Base-by-base conservation (phyloP, 1,140 invertebrate genomes). In the Camponotus vicinus region DNA sequence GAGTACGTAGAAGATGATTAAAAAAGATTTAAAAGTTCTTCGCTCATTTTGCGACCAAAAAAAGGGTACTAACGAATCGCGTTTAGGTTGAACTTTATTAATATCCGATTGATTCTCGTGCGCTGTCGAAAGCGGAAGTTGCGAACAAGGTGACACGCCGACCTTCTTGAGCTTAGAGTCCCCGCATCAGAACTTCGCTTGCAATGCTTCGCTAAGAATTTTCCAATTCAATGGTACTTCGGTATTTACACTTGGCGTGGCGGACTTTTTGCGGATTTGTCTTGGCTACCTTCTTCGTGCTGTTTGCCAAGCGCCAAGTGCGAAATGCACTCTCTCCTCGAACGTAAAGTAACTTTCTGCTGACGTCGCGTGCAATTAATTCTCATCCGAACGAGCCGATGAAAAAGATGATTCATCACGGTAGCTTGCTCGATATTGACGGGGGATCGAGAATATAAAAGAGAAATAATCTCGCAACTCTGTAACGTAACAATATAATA, bases 31-130 rank as follows among this genome's bases (percentile, higher is more conserved):
- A 87, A 90, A 61, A 80, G 76, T 85, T 71, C n/a, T 87, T 13
- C n/a, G 59, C 27, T 59, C 40, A 42, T 75, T 45, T 8, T 21
- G 18, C 77, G 59, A 13, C 5, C 40, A 2, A 34, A 83, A 61
- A 80, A 85, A 80, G 34, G 67, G 76, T 77, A 85, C 57, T 52
- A 70, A 67, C 63, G 52, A 64, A 34, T 63, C 64, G 69, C 40
- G 18, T 59, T 32, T 52, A 13, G 18, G 3, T 86, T 63, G 82
- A 90, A 90, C 88, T 90, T 90, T 88, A 90, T 90, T 90, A 90
- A 90, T 90, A 90, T 90, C 86, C 64, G 79, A 90, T 77, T 77
- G 85, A 61, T 87, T 85, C 79, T 71, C 55, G 61, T 61, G 55
- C 13, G 27, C 34, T 57, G 57, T 87, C 52, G 27, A 40, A 87